Percentiles rank a stretch among this genome's conserved stretches.
Conservation (phyloP, 2,797 vertebrate species). For the Cryptoprocta ferox region DNA sequence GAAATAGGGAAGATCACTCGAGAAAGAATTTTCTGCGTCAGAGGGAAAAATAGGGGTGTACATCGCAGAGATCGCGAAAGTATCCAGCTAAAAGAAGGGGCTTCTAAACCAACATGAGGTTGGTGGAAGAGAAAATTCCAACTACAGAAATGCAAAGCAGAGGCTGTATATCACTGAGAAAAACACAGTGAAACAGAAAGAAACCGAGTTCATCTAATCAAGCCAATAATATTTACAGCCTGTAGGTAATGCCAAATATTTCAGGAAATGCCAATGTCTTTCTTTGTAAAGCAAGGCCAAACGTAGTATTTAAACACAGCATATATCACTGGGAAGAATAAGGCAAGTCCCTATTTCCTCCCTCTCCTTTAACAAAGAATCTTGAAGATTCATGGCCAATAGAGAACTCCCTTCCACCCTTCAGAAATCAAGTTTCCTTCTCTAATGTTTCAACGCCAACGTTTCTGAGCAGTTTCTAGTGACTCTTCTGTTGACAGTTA, state of each 20-base stretch:
- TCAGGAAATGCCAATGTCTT: conserved; percentile 78
- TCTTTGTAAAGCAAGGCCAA: conserved; percentile 78
- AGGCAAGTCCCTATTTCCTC: conserved; percentile 70
- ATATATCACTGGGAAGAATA: conserved; percentile 60
- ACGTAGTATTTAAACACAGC: conserved; percentile 69
- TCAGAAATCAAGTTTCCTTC: background rate
- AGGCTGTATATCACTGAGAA: conserved; percentile 12
- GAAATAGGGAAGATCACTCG: background rate
- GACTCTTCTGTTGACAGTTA: background rate
- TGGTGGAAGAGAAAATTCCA: conserved; percentile 58
- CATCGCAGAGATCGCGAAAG: background rate
- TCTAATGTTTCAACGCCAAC: background rate
- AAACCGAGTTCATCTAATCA: conserved; percentile 78
- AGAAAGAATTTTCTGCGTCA: background rate
- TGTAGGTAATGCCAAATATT: conserved; percentile 75
- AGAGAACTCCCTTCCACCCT: background rate
- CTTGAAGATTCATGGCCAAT: background rate
- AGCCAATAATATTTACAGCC: conserved; percentile 81
- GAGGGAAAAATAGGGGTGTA: background rate
- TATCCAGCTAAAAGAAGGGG: background rate
- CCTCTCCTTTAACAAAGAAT: conserved; percentile 70
- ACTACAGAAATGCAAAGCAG: conserved; percentile 40
- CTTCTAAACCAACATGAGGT: background rate
- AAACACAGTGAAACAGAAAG: conserved; percentile 52
- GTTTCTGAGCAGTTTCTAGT: background rate